phyloP scores from a whole-genome alignment of 2,797 vertebrate genomes.

The Nyctibius grandis region DNA sequence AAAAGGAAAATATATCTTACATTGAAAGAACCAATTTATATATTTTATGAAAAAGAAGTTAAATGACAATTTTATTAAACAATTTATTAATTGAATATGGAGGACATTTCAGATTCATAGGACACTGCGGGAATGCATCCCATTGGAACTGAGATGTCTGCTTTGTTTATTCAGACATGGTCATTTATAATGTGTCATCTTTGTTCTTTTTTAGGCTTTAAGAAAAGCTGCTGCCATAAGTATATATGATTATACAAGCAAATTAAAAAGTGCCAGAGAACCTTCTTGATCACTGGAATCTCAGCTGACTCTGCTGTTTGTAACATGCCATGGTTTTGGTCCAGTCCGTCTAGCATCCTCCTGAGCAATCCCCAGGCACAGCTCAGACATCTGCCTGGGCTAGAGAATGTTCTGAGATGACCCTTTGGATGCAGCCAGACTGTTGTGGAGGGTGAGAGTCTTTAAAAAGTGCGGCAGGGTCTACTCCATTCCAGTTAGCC shows the following conservation, averaged over 20 bases:
- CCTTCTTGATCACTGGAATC: background rate
- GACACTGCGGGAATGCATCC: background rate
- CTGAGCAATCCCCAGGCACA: background rate
- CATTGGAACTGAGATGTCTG: background rate
- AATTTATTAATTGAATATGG: background rate
- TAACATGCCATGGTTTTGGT: background rate
- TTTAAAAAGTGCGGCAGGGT: background rate
- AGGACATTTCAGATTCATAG: background rate
- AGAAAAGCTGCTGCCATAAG: background rate
- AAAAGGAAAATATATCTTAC: background rate
- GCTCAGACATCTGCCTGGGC: background rate
- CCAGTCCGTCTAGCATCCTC: background rate
- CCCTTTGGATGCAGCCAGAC: background rate
- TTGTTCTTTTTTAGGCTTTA: background rate
- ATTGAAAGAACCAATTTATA: background rate
- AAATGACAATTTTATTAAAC: background rate
- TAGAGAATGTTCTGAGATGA: background rate
- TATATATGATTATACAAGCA: background rate
- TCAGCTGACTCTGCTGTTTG: background rate
- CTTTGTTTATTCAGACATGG: background rate
- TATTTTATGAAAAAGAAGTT: background rate
- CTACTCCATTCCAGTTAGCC: background rate
- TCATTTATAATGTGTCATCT: background rate
- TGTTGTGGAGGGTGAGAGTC: background rate
- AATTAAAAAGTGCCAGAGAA: background rate